Evolutionary conservation across 2,797 vertebrate species (phyloP), one percentile per base, ranked within the genome.

Genomic region (Sciaenops ocellatus): DNA sequence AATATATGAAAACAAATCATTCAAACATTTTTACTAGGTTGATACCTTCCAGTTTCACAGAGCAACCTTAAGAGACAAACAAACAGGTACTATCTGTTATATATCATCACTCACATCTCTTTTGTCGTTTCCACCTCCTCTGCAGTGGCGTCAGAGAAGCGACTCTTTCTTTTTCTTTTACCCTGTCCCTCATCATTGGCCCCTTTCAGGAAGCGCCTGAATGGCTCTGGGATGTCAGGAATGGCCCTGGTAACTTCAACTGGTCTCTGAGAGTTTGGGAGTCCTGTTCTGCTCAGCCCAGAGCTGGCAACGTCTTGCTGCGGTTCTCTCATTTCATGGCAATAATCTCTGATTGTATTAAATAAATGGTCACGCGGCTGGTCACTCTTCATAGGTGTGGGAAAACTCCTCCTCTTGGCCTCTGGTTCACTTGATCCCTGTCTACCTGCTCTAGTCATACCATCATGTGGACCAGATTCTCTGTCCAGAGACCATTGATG

Each of bases 131-230:
- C 74, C 42, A 93, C 44, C 75, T 95, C 95, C 18, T 93, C 89
- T 22, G 83, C 80, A 4, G 93, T 87, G 59, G 93, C 94, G 80
- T 95, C 93, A 20, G 94, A 90, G 67, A 95, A 96, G 74, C 94
- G 92, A 30, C 93, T 94, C 78, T 92, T 94, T 75, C 88, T 92
- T 87, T 92, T 94, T 70, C 88, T 92, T 84, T 90, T 94, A 15
- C 56, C n/a, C 0, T 26, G 16, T 24, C 26, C 63, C 2, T 85
- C 78, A 15, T 82, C 41, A 2, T 48, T 46, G 0, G 73, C 1
- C 0, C 92, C 86, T 24, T 82, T 72, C 52, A 95, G 84, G 69
- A 94, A 95, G 51, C 90, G 93, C 69, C 74, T 91, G 73, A 94
- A 94, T 6, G 92, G 91, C 61, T 93, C 94, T 38, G 92, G 93